phyloP scores from a whole-genome alignment of 35 echinoderm and acorn worm species.

The Stichopus chloronotus region DNA sequence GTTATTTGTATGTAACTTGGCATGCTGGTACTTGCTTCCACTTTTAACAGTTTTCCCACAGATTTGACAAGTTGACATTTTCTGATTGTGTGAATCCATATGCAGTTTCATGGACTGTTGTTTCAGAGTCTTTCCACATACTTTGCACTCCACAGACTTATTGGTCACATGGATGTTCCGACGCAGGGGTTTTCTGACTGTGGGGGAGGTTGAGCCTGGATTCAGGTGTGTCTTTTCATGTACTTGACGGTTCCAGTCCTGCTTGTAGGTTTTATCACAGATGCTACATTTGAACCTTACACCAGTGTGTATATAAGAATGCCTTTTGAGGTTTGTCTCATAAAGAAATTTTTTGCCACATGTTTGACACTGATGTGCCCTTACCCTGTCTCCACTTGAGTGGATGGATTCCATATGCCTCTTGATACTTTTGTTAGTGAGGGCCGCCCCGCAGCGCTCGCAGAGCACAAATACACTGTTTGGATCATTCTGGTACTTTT shows the following conservation, averaged over 20 bases:
- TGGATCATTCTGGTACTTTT: slow-evolving; percentile 37
- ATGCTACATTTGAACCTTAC: slow-evolving; percentile 30
- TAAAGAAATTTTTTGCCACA: slow-evolving; percentile 40
- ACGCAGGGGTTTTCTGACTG: not conserved
- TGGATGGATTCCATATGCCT: slow-evolving; percentile 42
- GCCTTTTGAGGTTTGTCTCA: slow-evolving; percentile 11
- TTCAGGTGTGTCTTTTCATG: slow-evolving; percentile 47
- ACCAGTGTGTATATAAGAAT: slow-evolving; percentile 12
- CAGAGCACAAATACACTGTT: slow-evolving; percentile 55
- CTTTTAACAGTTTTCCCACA: slow-evolving; percentile 18
- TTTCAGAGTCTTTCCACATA: slow-evolving; percentile 50
- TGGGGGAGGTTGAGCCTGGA: not conserved
- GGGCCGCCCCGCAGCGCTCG: slow-evolving; percentile 8
- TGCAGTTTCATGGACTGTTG: slow-evolving; percentile 25
- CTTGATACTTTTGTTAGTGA: slow-evolving; percentile 41
- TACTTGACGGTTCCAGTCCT: slow-evolving; percentile 49
- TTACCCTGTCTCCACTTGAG: slow-evolving; percentile 2
- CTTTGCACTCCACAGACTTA: not conserved
- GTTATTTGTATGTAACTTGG: slow-evolving; percentile 30
- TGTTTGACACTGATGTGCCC: not conserved
- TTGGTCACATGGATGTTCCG: not conserved
- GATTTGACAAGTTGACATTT: slow-evolving; percentile 28
- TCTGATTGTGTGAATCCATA: slow-evolving; percentile 32
- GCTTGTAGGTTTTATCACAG: slow-evolving; percentile 54
- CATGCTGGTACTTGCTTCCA: slow-evolving; percentile 9